Percentiles rank a stretch among this genome's conserved stretches.
Conservation (phyloP, 37 sponge, comb jelly and placozoan genomes). For the Hormiphora californensis region DNA sequence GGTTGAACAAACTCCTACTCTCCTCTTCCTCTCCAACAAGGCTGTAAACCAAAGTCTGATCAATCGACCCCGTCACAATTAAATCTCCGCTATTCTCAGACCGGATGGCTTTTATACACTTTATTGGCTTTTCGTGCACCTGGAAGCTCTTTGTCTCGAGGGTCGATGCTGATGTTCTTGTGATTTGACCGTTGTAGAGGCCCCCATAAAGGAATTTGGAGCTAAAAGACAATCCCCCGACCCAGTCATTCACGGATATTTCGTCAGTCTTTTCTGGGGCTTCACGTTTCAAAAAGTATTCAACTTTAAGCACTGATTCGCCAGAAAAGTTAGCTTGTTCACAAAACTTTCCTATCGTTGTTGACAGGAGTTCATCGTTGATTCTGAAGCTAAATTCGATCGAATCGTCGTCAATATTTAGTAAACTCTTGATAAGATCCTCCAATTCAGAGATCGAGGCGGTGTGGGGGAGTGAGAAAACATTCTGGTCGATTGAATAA, state of each 20-base stretch:
- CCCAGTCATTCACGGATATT: conserved; percentile 4
- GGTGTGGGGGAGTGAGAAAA: neutral
- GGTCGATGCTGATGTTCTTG: neutral
- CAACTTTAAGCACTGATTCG: neutral
- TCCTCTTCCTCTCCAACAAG: neutral
- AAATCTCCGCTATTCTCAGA: neutral
- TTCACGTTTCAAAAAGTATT: neutral
- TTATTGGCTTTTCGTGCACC: conserved; percentile 17
- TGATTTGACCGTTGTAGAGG: conserved; percentile 35
- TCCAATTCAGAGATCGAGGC: conserved; percentile 7
- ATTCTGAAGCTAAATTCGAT: conserved; percentile 15
- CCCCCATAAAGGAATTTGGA: neutral
- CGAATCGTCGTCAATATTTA: neutral
- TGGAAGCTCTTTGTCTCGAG: neutral
- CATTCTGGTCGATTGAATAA: conserved; percentile 30
- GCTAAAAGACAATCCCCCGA: neutral
- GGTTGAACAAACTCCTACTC: neutral
- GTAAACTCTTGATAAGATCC: conserved; percentile 18
- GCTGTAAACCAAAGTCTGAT: conserved; percentile 3
- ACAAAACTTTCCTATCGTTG: conserved; percentile 1
- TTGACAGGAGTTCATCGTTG: neutral
- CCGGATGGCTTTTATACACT: neutral
- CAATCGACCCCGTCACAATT: neutral
- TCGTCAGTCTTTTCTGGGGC: neutral
- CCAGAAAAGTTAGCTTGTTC: conserved; percentile 14